These are phyloP conservation scores for Nipponacmea schrenckii DNA, from an alignment of 2,888 invertebrate species.

Conservation along the genomic window DNA sequence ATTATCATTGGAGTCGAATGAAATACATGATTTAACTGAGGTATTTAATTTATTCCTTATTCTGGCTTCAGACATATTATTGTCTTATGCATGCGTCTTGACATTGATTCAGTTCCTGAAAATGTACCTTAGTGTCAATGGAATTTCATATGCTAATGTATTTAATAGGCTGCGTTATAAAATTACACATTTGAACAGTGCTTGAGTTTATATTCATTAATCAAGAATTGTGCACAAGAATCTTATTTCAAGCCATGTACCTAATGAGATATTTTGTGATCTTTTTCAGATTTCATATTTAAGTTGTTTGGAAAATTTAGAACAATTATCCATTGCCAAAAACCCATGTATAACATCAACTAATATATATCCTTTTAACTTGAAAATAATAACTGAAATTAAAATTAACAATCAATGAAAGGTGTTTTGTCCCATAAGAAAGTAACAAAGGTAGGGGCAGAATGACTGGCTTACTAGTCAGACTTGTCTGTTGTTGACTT, in stretches of 20 bases:
- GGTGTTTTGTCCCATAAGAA: too few relatives aligned
- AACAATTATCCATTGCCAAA: constrained; percentile 84
- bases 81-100: constrained; percentile 3
- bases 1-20: constrained; percentile 84
- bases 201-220: too few relatives aligned
- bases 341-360: constrained; percentile 74
- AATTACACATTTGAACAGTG: not conserved
- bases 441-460: too few relatives aligned
- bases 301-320: constrained; percentile 79
- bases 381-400: not conserved
- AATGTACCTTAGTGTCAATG: not conserved
- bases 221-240: too few relatives aligned
- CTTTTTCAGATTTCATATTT: constrained; percentile 80
- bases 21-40: constrained; percentile 82
- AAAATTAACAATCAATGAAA: too few relatives aligned
- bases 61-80: not conserved
- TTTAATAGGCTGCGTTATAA: not conserved
- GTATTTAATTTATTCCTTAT: constrained; percentile 64
- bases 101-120: not conserved
- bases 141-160: not conserved
- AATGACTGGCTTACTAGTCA: too few relatives aligned
- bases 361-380: constrained; percentile 70
- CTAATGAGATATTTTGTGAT: not conserved
- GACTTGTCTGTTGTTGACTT: too few relatives aligned
- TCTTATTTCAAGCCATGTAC: too few relatives aligned